phyloP scores from a whole-genome alignment of 2,113 vertebrate genomes.

The Microtus montanus region DNA sequence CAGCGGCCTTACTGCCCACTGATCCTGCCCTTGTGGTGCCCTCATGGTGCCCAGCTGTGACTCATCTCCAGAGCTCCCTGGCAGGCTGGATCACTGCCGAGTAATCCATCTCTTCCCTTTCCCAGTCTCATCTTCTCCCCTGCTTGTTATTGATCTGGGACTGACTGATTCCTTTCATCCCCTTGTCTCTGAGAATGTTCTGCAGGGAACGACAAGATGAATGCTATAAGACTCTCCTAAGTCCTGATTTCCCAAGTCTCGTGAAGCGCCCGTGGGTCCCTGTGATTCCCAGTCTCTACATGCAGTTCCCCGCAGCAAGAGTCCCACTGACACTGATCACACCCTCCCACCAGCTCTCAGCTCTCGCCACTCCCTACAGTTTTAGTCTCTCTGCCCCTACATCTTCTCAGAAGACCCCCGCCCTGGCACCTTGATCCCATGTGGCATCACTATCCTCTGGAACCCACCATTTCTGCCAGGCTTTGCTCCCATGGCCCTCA shows the following conservation, averaged over 20 bases:
- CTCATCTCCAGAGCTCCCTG: background rate
- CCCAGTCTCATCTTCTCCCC: background rate
- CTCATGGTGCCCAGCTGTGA: background rate
- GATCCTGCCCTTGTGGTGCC: background rate
- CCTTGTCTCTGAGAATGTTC: background rate
- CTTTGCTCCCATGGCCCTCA: background rate
- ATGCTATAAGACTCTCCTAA: background rate
- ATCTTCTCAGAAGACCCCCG: background rate
- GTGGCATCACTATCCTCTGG: background rate
- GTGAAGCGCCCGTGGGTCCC: background rate
- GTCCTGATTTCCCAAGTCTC: background rate
- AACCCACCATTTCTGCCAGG: background rate
- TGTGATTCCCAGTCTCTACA: background rate
- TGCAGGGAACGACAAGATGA: background rate
- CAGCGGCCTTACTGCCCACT: fast-evolving
- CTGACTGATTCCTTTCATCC: background rate
- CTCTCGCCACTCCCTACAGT: background rate
- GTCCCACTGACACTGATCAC: background rate
- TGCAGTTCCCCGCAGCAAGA: background rate
- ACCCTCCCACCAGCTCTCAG: no score
- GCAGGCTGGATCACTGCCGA: background rate
- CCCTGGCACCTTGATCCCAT: background rate
- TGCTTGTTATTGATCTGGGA: background rate
- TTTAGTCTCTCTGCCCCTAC: background rate
- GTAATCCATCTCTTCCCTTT: background rate